phyloP scores from a whole-genome alignment of 2,888 invertebrate species.

The Clusia tigrina region DNA sequence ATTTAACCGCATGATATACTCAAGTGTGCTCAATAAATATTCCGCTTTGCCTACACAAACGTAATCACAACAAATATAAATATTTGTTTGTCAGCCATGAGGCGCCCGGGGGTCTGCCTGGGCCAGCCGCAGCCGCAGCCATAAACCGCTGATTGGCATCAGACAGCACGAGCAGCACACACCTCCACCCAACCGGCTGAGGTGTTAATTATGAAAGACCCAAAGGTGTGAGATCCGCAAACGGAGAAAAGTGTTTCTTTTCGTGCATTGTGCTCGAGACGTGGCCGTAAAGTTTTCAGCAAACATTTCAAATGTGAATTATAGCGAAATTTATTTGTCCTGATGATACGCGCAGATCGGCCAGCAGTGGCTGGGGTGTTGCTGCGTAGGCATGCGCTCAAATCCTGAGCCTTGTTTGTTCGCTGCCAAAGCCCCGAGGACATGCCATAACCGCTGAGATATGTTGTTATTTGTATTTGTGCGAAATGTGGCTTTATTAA shows the following conservation, averaged over 20 bases:
- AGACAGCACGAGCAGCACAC: background rate
- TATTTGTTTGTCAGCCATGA: slow-evolving; percentile 51
- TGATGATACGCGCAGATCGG: background rate
- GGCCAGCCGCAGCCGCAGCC: background rate
- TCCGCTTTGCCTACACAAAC: slow-evolving; percentile 57
- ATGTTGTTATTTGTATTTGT: background rate
- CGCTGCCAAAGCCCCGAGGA: background rate
- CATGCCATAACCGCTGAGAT: background rate
- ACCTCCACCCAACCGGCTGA: background rate
- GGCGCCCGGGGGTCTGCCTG: background rate
- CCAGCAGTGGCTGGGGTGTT: background rate
- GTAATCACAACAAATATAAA: slow-evolving; percentile 62
- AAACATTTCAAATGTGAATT: background rate
- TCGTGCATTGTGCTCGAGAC: background rate
- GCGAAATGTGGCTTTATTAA: slow-evolving; percentile 8
- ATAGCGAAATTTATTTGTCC: slow-evolving; percentile 2
- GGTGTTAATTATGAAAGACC: slow-evolving; percentile 10
- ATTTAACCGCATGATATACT: background rate
- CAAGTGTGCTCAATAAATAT: slow-evolving; percentile 48
- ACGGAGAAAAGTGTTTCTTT: background rate
- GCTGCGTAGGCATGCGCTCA: background rate
- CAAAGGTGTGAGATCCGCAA: background rate
- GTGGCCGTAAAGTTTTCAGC: background rate
- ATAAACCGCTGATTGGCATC: slow-evolving; percentile 4
- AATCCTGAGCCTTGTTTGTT: background rate